phyloP scores from a whole-genome alignment of 2,113 vertebrate species.

The Grantiella picta region DNA sequence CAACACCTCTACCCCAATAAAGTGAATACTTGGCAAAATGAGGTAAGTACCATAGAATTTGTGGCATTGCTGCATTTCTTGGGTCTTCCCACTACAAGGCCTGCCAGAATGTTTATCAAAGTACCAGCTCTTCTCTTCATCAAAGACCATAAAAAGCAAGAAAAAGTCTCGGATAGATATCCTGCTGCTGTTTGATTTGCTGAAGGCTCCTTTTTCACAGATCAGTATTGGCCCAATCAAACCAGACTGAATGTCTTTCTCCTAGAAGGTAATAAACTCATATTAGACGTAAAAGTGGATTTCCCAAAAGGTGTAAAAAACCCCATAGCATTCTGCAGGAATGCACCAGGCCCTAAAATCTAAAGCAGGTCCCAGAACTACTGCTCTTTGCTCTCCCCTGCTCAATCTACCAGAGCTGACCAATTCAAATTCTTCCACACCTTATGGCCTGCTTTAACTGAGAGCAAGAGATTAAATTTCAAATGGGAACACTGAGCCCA shows the following conservation, averaged over 20 bases:
- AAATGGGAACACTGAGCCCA: not conserved
- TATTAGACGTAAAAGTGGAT: not conserved
- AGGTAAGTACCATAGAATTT: conserved; percentile 82
- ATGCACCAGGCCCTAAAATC: not conserved
- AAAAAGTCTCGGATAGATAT: conserved; percentile 77
- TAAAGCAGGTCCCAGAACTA: not conserved
- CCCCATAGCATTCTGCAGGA: not conserved
- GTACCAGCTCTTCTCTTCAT: conserved; percentile 96
- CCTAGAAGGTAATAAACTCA: conserved; percentile 71
- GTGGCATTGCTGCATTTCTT: conserved; percentile 65
- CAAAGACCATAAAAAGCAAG: conserved; percentile 92
- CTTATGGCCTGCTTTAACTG: not conserved
- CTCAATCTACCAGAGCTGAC: not conserved
- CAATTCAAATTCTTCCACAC: not conserved
- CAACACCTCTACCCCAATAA: not conserved
- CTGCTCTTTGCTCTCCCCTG: not conserved
- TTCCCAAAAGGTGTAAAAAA: not conserved
- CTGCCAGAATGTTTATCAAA: conserved; percentile 72
- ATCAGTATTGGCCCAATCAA: conserved; percentile 91
- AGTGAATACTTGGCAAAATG: not conserved
- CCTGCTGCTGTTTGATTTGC: not conserved
- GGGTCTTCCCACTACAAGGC: conserved; percentile 55
- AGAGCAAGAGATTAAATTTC: not conserved
- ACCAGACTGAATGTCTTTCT: conserved; percentile 89
- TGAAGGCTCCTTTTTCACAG: conserved; percentile 82